Evolutionary conservation across 2,113 vertebrate genomes (phyloP).

Genomic region (Nibea coibor): DNA sequence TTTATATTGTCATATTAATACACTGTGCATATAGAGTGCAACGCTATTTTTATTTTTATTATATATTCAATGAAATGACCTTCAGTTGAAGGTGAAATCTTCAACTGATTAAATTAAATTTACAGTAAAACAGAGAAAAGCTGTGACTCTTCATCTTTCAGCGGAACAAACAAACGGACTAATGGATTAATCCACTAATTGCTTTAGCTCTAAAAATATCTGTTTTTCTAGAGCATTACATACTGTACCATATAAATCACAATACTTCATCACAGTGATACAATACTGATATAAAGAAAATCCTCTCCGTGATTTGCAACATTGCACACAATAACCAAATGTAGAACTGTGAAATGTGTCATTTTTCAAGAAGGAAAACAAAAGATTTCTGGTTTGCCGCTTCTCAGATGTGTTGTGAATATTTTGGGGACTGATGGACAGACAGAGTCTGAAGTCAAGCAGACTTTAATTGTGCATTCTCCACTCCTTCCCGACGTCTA

Average conservation of each 20-base stretch:
- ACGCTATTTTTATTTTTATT: neutral
- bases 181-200: neutral
- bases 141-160: too few relatives aligned
- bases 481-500: too few relatives aligned
- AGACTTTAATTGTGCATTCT: too few relatives aligned
- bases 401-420: too few relatives aligned
- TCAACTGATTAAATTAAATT: too few relatives aligned
- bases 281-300: neutral
- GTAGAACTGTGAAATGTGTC: neutral
- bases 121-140: too few relatives aligned
- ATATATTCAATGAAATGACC: too few relatives aligned
- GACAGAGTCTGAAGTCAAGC: too few relatives aligned
- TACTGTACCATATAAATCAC: neutral
- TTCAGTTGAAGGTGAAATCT: neutral
- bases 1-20: neutral
- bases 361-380: too few relatives aligned
- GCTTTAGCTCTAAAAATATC: neutral
- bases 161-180: too few relatives aligned
- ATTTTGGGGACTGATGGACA: too few relatives aligned
- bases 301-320: neutral
- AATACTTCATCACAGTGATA: neutral
- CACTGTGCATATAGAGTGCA: neutral
- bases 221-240: neutral
- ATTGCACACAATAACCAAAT: neutral
- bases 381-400: too few relatives aligned